These are phyloP conservation scores for Pavo muticus DNA, from an alignment of 2,113 vertebrate genomes.

Conservation along the genomic window DNA sequence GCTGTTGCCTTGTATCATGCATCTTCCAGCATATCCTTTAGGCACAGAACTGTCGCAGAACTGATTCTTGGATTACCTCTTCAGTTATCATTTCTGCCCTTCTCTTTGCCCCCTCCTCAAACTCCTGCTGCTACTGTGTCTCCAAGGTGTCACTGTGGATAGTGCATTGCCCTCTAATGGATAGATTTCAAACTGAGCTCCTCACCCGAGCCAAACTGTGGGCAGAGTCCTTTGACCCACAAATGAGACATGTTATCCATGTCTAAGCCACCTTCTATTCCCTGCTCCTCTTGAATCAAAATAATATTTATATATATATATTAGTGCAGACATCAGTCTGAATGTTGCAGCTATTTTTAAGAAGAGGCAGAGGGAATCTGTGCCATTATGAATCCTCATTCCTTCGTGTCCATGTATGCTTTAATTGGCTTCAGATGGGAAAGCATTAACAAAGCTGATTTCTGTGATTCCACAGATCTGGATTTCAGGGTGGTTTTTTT, in stretches of 20 bases:
- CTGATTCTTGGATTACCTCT: not conserved
- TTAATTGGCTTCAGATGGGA: conserved; percentile 59
- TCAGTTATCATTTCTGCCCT: not conserved
- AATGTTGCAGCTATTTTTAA: conserved; percentile 35
- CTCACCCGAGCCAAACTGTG: not conserved
- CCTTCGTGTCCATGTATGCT: conserved; percentile 40
- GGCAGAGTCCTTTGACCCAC: not conserved
- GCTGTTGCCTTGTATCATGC: not conserved
- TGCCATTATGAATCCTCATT: not conserved
- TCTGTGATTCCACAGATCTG: conserved; percentile 54
- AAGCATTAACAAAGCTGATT: conserved; percentile 62
- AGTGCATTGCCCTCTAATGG: conserved; percentile 61
- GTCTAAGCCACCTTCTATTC: not conserved
- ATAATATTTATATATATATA: not conserved
- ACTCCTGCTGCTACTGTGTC: not conserved
- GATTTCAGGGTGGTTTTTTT: conserved; percentile 24
- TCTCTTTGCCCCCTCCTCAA: not conserved
- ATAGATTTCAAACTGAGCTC: conserved; percentile 41
- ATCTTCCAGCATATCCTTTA: not conserved
- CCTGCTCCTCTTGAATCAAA: not conserved
- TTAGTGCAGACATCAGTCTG: not conserved
- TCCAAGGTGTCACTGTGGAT: not conserved
- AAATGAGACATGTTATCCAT: not conserved
- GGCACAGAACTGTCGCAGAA: not conserved
- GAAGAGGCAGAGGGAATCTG: conserved; percentile 25